Evolutionary conservation across 2,113 vertebrate species (phyloP).

Genomic region (Daubentonia madagascariensis): DNA sequence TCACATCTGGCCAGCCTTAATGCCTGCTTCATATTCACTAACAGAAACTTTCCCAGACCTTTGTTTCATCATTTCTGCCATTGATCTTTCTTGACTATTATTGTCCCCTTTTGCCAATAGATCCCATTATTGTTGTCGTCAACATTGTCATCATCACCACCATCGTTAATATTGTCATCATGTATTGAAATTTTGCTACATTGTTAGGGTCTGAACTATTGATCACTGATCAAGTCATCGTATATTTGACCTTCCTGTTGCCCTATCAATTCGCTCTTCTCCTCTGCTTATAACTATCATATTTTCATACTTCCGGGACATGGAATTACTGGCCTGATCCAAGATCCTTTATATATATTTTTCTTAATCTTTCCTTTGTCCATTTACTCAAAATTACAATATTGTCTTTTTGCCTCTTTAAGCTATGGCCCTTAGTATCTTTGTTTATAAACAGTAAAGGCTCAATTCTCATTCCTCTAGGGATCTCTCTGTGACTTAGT

Average conservation of each 20-base stretch:
- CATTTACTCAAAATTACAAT: background rate
- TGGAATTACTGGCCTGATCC: background rate
- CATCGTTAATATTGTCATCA: background rate
- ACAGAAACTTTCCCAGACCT: background rate
- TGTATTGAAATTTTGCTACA: background rate
- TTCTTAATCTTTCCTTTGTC: background rate
- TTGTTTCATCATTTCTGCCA: constrained; percentile 4
- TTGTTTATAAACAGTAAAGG: constrained; percentile 18
- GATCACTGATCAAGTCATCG: background rate
- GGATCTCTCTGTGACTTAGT: constrained; percentile 16
- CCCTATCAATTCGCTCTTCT: background rate
- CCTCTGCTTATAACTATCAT: background rate
- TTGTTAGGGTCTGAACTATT: background rate
- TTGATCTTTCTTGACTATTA: background rate
- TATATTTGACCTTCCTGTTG: background rate
- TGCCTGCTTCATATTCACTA: background rate
- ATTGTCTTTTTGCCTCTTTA: background rate
- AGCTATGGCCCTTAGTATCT: background rate
- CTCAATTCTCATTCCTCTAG: background rate
- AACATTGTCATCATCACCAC: background rate
- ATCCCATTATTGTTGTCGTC: background rate
- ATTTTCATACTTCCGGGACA: background rate
- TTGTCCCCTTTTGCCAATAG: background rate
- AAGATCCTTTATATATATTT: background rate
- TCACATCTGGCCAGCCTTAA: background rate